Evolutionary conservation across 2,888 invertebrate genomes (phyloP).

Genomic region (Rugalucina vietnamica): DNA sequence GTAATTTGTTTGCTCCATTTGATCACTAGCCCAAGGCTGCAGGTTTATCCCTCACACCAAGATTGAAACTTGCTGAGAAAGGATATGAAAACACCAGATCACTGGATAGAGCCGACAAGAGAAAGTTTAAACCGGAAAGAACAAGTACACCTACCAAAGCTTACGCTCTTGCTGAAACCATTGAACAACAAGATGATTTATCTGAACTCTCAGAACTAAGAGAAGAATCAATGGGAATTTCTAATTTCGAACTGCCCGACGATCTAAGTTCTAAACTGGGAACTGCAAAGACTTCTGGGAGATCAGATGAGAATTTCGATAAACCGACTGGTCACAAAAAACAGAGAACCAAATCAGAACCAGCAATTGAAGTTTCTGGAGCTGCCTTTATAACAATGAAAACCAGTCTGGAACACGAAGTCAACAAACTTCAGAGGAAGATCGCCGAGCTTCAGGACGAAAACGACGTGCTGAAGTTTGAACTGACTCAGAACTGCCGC

Average conservation of each 20-base stretch:
- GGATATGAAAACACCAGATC: slow-evolving; percentile 53
- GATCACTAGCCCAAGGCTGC: slow-evolving; percentile 38
- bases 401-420: slow-evolving; percentile 45
- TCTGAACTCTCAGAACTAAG: slow-evolving; percentile 11
- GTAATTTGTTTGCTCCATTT: not conserved
- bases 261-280: not conserved
- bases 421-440: slow-evolving; percentile 59
- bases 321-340: slow-evolving; percentile 8
- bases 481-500: slow-evolving; percentile 59
- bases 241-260: not conserved
- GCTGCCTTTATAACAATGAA: slow-evolving; percentile 6
- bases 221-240: not conserved
- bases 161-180: not conserved
- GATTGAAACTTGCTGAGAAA: slow-evolving; percentile 55
- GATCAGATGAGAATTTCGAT: not conserved
- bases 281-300: not conserved
- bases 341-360: slow-evolving; percentile 6
- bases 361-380: slow-evolving; percentile 2
- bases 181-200: not conserved
- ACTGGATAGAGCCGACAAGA: slow-evolving; percentile 26
- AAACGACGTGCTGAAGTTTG: slow-evolving; percentile 66
- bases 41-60: slow-evolving; percentile 43
- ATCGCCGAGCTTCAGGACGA: slow-evolving; percentile 66
- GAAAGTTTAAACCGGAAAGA: not conserved
- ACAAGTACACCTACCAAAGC: not conserved